Conservation (phyloP, 2,797 vertebrate species). For the Coreius guichenoti region DNA sequence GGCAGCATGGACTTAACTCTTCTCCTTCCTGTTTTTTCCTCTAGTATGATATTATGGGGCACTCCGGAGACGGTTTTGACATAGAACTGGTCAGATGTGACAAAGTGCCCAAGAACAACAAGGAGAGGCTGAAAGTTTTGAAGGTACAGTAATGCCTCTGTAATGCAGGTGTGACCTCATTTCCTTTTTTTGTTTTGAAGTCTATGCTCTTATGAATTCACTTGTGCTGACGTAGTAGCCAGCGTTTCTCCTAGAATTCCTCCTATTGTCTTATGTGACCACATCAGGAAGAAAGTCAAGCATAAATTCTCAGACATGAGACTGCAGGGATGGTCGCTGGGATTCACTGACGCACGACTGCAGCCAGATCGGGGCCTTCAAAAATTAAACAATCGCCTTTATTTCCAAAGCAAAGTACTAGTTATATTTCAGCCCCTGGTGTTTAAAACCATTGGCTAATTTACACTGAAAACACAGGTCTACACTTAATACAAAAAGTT, state of each 20-base stretch:
- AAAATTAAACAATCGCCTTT: not conserved
- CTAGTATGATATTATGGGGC: constrained; percentile 93
- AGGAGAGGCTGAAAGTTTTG: constrained; percentile 91
- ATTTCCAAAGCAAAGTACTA: constrained; percentile 3
- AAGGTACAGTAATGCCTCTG: constrained; percentile 81
- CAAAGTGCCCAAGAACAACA: constrained; percentile 90
- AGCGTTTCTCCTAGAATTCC: constrained; percentile 30
- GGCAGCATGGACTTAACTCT: not conserved
- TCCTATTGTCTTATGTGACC: constrained; percentile 44
- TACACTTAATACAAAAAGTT: not conserved
- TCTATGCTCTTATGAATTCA: constrained; percentile 35
- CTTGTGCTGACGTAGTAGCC: constrained; percentile 35
- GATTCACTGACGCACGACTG: constrained; percentile 34
- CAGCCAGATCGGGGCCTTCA: not conserved
- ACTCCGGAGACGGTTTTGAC: constrained; percentile 92
- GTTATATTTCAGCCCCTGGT: not conserved
- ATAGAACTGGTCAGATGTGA: constrained; percentile 84
- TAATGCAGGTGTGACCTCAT: constrained; percentile 29
- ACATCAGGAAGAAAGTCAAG: constrained; percentile 27
- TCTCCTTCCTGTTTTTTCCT: constrained; percentile 55
- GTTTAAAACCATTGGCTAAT: not conserved
- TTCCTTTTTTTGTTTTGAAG: constrained; percentile 54
- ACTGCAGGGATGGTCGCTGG: not conserved
- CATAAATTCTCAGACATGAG: constrained; percentile 27
- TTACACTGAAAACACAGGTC: not conserved